Base-by-base conservation (phyloP, 2,113 vertebrate genomes). In the Gasterosteus aculeatus region DNA sequence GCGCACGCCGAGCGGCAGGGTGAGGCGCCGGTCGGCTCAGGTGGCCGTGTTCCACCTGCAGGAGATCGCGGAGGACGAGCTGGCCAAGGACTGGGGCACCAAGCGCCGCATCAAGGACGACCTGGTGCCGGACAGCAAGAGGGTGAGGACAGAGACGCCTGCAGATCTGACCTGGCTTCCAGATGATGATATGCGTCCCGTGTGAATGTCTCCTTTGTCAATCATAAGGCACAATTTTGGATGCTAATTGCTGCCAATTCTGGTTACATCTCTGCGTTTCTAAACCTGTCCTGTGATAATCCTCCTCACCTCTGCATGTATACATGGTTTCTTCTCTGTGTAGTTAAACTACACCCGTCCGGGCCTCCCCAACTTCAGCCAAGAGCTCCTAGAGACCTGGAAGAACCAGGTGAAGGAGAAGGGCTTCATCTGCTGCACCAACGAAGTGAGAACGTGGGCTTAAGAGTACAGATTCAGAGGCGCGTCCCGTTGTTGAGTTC, bases 321-420 rank as follows among this genome's bases (percentile, higher is more conserved):
- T 14, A 18, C 44, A 12, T 64, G 3, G 51, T 72, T 12, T 78
- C 18, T 73, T 91, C 90, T 85, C 2, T 46, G 6, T 42, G 44
- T 92, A 99, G 98, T 94, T 99, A 74, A 99, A 99, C 90, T 99
- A 99, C 88, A 98, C 97, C 3, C 95, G 97, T 0, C 98, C 98
- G 0, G 97, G 97, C 31, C 96, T 99, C 63, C 97, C 98, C n/a
- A 96, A 94, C 60, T 96, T 98, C 86, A 97, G 94, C 81, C 95
- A 96, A 0, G 94, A 95, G 88, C 93, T 97, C 39, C 84, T 99
- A 78, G 97, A 99, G 81, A 91, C 87, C 1, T 99, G 98, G 98
- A 99, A 99, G 94, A 97, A 93, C 0, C 95, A 97, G 86, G 97
- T 99, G 82, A 99, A 99, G 85, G 97, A 99, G 86, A 97, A 97